Conservation (phyloP, 1,140 invertebrate species). For the Cyphomyrmex costatus region DNA sequence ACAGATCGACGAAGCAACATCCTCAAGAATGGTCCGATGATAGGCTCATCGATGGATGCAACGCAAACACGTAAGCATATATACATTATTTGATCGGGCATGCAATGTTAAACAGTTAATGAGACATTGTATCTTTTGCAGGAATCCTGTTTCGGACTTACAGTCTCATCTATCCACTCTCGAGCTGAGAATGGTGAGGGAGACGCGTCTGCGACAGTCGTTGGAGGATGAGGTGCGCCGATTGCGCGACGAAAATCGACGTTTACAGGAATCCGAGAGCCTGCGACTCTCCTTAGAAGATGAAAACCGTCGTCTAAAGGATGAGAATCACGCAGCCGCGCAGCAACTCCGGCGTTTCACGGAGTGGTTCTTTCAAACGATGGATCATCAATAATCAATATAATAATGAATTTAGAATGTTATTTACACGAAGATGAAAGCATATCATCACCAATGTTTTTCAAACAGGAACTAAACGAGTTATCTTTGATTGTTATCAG, state of each 20-base stretch:
- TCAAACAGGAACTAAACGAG: background rate
- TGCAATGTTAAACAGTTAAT: slow-evolving; percentile 21
- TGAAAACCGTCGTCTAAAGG: slow-evolving; percentile 94
- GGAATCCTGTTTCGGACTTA: slow-evolving; percentile 87
- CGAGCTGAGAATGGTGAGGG: slow-evolving; percentile 89
- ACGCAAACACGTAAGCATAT: slow-evolving; percentile 79
- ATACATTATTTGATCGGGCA: background rate
- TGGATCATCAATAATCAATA: slow-evolving; percentile 90
- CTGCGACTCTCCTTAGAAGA: slow-evolving; percentile 89
- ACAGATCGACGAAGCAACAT: slow-evolving; percentile 80
- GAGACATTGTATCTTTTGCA: slow-evolving; percentile 59
- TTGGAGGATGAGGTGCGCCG: slow-evolving; percentile 92
- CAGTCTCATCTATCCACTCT: slow-evolving; percentile 89
- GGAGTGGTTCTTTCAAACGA: slow-evolving; percentile 97
- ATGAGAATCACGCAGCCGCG: slow-evolving; percentile 95
- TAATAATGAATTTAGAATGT: background rate
- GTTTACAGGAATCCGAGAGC: slow-evolving; percentile 93
- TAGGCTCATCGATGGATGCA: slow-evolving; percentile 77
- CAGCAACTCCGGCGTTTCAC: slow-evolving; percentile 96
- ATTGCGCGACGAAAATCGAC: slow-evolving; percentile 93
- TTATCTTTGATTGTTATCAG: slow-evolving; percentile 8
- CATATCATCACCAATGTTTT: background rate
- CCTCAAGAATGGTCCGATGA: slow-evolving; percentile 82
- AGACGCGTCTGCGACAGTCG: slow-evolving; percentile 88
- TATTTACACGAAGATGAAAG: slow-evolving; percentile 21